Base-by-base conservation (phyloP, 2,113 vertebrate genomes). In the Orientallactaga bullata region DNA sequence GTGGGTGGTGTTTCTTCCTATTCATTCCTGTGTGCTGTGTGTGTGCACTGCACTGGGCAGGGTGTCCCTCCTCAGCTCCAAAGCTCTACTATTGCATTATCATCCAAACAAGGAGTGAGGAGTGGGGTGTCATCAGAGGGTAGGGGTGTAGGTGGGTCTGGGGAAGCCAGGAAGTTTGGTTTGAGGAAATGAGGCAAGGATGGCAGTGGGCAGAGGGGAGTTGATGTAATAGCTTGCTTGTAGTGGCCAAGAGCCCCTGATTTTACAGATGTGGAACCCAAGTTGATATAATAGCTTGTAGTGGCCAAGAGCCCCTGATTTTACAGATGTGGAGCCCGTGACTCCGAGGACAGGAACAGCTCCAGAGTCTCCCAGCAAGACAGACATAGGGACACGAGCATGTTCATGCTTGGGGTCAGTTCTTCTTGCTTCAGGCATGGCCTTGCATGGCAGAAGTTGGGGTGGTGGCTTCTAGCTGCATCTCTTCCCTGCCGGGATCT, bases 391-490 rank as follows among this genome's bases (percentile, higher is more conserved):
- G 17, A 8, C 32, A 12, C 1, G 16, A 12, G 79, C 9, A 23
- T 1, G 0, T 17, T 37, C 0, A 0, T 6, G 9, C 65, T 58
- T 1, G 17, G 23, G 58, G 35, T 68, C 35, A 23, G 73, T 66
- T 17, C 58, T 0, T 0, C 2, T 3, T 0, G 3, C 86, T 81
- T 28, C n/a, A 23, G 55, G 30, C 7, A 13, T 42, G 26, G 37
- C 16, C 69, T 68, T 5, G 26, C 24, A 12, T 0, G 1, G 12
- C 47, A 39, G 80, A n/a, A 68, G 47, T 17, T 18, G 39, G 47
- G 39, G 47, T 10, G 0, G 2, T 9, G 23, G 55, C 13, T 81
- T 61, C 3, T 0, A 28, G 18, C 55, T 2, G 5, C 13, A 9
- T 51, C 23, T 58, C 37, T 9, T 13, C 66, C 9, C 65, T 2